These are phyloP conservation scores for Sarcophaga peregrina DNA, from an alignment of 1,140 invertebrate genomes.

Conservation along the genomic window DNA sequence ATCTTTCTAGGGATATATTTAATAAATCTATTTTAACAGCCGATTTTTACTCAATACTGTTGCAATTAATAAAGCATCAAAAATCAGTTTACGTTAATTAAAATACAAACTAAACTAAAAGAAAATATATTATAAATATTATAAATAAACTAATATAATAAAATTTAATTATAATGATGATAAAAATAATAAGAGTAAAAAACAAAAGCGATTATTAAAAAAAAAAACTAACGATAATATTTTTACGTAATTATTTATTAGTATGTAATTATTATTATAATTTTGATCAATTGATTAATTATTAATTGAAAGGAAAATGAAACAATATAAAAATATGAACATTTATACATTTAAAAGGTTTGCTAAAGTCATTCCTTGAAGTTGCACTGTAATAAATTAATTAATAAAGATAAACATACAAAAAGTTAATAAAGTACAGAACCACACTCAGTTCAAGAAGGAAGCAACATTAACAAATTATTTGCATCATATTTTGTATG, in stretches of 20 bases:
- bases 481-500: conserved; percentile 58
- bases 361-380: conserved; percentile 65
- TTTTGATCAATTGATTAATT: conserved; percentile 46
- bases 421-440: conserved; percentile 1
- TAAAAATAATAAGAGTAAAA: conserved; percentile 52
- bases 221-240: conserved; percentile 52
- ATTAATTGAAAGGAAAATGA: conserved; percentile 45
- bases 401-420: conserved; percentile 47
- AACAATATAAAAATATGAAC: conserved; percentile 53
- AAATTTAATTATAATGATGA: conserved; percentile 17
- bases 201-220: conserved; percentile 43
- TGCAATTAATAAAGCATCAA: conserved; percentile 32
- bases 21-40: conserved; percentile 26
- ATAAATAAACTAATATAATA: conserved; percentile 16
- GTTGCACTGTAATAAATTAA: conserved; percentile 63
- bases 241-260: conserved; percentile 65
- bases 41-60: conserved; percentile 30
- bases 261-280: conserved; percentile 56
- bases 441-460: conserved; percentile 45
- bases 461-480: conserved; percentile 46
- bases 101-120: conserved; percentile 26
- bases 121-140: conserved; percentile 12
- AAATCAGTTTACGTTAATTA: conserved; percentile 15
- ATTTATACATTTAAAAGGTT: conserved; percentile 57
- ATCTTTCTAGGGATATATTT: conserved; percentile 17